These are phyloP conservation scores for Lampris megalopsis DNA, from an alignment of 2,113 vertebrate genomes.

Conservation along the genomic window DNA sequence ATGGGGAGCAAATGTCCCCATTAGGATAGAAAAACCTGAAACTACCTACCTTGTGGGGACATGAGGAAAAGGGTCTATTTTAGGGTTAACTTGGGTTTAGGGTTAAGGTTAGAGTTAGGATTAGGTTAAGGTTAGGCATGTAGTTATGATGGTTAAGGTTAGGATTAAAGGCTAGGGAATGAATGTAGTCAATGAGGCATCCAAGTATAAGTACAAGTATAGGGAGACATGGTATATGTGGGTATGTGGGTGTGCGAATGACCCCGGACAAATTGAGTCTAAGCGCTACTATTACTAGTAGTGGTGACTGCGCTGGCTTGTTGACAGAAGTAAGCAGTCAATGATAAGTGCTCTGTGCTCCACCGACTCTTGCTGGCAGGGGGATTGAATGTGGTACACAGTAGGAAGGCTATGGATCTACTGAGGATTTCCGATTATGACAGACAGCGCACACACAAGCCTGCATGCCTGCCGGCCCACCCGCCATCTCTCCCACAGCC, in stretches of 20 bases:
- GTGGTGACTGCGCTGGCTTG: conserved; percentile 35
- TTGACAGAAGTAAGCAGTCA: conserved; percentile 52
- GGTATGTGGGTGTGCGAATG: neutral
- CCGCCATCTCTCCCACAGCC: neutral
- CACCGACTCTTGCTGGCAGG: conserved; percentile 31
- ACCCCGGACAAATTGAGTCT: conserved; percentile 32
- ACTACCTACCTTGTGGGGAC: too few relatives aligned
- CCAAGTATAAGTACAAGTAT: too few relatives aligned
- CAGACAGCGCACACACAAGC: neutral
- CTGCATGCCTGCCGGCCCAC: conserved; percentile 12
- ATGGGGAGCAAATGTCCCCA: too few relatives aligned
- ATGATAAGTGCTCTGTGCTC: conserved; percentile 46
- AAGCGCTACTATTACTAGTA: conserved; percentile 33
- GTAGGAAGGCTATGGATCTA: conserved; percentile 13
- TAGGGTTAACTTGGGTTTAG: too few relatives aligned
- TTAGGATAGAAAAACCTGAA: too few relatives aligned
- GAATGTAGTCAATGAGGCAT: too few relatives aligned
- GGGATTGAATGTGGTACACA: conserved; percentile 26
- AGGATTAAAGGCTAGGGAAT: too few relatives aligned
- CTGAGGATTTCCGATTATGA: conserved; percentile 19
- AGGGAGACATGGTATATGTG: neutral
- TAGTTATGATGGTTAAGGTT: too few relatives aligned
- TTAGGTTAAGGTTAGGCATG: too few relatives aligned
- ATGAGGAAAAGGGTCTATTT: too few relatives aligned
- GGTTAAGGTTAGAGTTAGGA: too few relatives aligned